A percentile compares a stretch with the other conserved stretches of the same genome.
These are phyloP conservation scores for Takifugu rubripes DNA, from an alignment of 2,797 vertebrate genomes.

Conservation along the genomic window DNA sequence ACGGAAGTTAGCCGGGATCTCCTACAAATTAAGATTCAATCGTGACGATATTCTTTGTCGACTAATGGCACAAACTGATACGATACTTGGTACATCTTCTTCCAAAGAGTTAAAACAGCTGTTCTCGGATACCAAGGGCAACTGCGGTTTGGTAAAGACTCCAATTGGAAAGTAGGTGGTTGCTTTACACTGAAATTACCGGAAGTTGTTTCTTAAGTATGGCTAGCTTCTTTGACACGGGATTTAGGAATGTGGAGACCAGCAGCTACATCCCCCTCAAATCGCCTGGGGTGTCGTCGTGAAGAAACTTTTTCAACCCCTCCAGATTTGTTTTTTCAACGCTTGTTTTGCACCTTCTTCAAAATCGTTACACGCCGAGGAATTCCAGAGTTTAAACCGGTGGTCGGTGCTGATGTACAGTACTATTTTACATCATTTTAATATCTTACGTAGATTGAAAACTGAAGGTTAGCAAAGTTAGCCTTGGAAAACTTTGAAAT, in stretches of 20 bases:
- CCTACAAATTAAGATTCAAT: too few species aligned
- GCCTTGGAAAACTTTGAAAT: neutral
- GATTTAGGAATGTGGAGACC: constrained; percentile 68
- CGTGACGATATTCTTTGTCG: too few species aligned
- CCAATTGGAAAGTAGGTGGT: too few species aligned
- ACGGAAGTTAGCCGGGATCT: neutral
- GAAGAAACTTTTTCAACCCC: constrained; percentile 16
- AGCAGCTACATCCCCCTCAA: constrained; percentile 54
- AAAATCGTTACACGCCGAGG: too few species aligned
- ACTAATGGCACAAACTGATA: too few species aligned
- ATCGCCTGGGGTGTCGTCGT: constrained; percentile 34
- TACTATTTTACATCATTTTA: too few species aligned
- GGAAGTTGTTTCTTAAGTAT: neutral
- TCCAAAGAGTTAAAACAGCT: neutral
- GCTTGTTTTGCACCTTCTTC: too few species aligned
- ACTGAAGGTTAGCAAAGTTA: constrained; percentile 45
- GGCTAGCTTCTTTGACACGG: neutral
- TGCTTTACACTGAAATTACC: constrained; percentile 43
- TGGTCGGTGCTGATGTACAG: neutral
- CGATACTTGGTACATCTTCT: too few species aligned
- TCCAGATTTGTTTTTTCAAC: constrained; percentile 11
- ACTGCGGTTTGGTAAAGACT: too few species aligned
- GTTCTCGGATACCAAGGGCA: too few species aligned
- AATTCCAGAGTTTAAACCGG: too few species aligned
- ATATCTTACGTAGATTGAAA: neutral